Evolutionary conservation across 2,888 invertebrate species (phyloP), one percentile per base, ranked within the genome.

Genomic region (Drosophila meridionalis): DNA sequence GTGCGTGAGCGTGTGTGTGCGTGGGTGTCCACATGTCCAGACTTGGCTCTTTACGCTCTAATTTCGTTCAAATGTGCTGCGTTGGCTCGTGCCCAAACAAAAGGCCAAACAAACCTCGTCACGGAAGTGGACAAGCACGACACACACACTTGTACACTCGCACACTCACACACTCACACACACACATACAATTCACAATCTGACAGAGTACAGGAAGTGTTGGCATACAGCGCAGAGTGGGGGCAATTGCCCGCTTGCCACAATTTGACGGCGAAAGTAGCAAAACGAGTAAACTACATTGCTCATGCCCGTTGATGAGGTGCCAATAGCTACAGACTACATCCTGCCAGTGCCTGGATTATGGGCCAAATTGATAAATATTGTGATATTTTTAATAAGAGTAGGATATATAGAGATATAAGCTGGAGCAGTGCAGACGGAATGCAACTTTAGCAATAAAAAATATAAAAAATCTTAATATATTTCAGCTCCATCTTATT

Each of bases 111-210:
- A 72, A 72, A 42, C 76, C 69, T 42, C 32, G 63, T 58, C 56
- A 73, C 82, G 82, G 82, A 82, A 77, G 83, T 80, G 77, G 62
- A 71, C 70, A 75, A 78, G 78, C 59, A 48, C 59, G 58, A 58
- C 58, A 47, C 58, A 58, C 52, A 52, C 52, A 34, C 48, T 20
- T 9, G 4, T 3, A n/a, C 32, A 34, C 50, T 2, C n/a, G 2
- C 61, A 69, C 65, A 53, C 62, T 38, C 58, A 38, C 34, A 28
- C n/a, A 20, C 43, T 40, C 26, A 43, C 36, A 34, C 42, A n/a
- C 48, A 42, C 20, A 52, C 5, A 20, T 34, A 34, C 50, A 34
- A 34, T 34, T 52, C 50, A 52, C 36, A 53, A 42, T 34, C 43
- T 42, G 20, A 55, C 42, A 20, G 28, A 28, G 42, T 20, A 69